Evolutionary conservation across 2,113 vertebrate genomes (phyloP).

Genomic region (Notarius quadriscutis): DNA sequence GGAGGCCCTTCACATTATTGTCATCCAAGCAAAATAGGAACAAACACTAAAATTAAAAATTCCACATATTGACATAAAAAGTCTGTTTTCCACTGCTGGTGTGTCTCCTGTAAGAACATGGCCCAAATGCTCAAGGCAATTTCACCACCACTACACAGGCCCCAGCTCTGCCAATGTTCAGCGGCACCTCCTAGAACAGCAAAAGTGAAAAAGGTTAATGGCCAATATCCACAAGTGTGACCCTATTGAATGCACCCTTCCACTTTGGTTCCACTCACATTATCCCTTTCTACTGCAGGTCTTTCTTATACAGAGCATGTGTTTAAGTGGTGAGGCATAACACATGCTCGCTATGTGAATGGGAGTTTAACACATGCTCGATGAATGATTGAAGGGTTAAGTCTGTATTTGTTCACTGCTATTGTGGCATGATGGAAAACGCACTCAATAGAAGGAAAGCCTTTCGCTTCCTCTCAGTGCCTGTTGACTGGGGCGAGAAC

Average conservation of each 20-base stretch:
- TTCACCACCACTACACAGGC: conserved; percentile 91
- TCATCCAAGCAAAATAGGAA: conserved; percentile 53
- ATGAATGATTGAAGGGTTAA: conserved; percentile 27
- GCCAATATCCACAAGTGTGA: conserved; percentile 47
- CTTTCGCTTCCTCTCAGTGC: conserved; percentile 38
- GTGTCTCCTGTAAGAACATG: conserved; percentile 58
- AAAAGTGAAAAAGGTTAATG: conserved; percentile 62
- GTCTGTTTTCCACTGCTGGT: conserved; percentile 44
- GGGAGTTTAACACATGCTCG: not conserved
- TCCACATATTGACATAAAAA: conserved; percentile 31
- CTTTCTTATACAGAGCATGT: conserved; percentile 11
- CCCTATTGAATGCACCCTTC: conserved; percentile 24
- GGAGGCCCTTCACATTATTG: conserved; percentile 51
- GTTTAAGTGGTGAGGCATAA: not conserved
- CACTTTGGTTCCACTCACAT: conserved; percentile 21
- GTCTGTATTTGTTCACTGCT: conserved; percentile 7
- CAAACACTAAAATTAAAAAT: conserved; percentile 8
- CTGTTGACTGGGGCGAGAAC: not conserved
- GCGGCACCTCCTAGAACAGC: conserved; percentile 83
- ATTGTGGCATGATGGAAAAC: conserved; percentile 43
- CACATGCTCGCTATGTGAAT: not conserved
- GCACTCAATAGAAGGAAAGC: conserved; percentile 44
- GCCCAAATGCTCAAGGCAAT: conserved; percentile 76
- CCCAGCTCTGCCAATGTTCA: conserved; percentile 95
- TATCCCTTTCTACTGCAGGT: conserved; percentile 25